These are phyloP conservation scores for Macropis europaea DNA, from an alignment of 2,888 invertebrate genomes.

Conservation along the genomic window DNA sequence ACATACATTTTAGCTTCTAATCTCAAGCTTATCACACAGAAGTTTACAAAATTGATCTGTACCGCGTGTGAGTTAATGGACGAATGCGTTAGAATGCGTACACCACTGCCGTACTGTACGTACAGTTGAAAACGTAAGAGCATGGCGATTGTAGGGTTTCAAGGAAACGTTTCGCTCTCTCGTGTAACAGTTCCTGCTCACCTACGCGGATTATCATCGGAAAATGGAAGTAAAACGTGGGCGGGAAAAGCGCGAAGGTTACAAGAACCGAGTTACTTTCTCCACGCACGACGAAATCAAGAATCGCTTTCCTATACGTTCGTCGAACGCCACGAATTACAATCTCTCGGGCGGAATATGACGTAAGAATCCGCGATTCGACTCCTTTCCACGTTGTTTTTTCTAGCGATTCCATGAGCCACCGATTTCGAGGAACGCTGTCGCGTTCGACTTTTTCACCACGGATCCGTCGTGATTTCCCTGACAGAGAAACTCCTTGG, in stretches of 20 bases:
- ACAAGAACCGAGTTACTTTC: constrained; percentile 49
- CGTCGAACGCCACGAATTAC: neutral
- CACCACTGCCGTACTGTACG: too few species aligned
- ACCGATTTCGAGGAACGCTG: neutral
- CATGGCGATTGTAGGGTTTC: too few species aligned
- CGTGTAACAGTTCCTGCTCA: constrained; percentile 4
- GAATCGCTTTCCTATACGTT: constrained; percentile 32
- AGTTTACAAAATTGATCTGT: too few species aligned
- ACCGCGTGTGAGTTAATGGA: too few species aligned
- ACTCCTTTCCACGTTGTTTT: neutral
- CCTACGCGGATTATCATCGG: constrained; percentile 2
- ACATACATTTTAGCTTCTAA: too few species aligned
- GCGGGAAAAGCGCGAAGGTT: constrained; percentile 54
- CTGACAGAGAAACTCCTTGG: too few species aligned
- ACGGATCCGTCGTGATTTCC: neutral
- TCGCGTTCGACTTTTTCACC: neutral
- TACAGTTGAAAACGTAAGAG: too few species aligned
- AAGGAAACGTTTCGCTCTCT: neutral
- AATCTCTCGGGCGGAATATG: constrained; percentile 8
- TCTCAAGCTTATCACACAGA: too few species aligned
- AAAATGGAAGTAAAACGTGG: constrained; percentile 42
- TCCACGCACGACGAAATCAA: constrained; percentile 52
- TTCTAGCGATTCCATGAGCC: constrained; percentile 6
- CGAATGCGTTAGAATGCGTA: too few species aligned
- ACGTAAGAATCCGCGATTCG: constrained; percentile 10